Base-by-base conservation (phyloP, 2,113 vertebrate species). In the Gila orcuttii region DNA sequence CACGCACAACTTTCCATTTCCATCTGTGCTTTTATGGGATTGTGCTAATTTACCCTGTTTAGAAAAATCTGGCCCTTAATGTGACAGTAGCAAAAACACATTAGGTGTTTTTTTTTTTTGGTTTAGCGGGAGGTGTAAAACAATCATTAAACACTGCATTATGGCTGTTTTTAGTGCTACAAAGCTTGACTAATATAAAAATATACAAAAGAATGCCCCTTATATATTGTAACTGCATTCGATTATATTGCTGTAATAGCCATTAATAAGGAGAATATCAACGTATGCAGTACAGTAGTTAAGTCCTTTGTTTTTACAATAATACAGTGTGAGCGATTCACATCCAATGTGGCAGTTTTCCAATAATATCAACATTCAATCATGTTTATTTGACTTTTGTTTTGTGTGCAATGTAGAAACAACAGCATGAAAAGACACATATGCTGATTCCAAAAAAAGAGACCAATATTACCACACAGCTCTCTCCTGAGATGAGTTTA, bases 361-460 rank as follows among this genome's bases (percentile, higher is more conserved):
- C 55, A 42, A n/a, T 42, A 15, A 15, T 60, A 60, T 60, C 28
- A 60, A 12, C 33, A 79, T 13, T 59, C 52, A 17, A 9, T 60
- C 23, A 42, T 25, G 69, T 60, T 42, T 39, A 42, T 6, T 79
- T 60, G 55, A 6, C 55, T 57, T 60, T 60, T 39, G 23, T 25
- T 57, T 25, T n/a, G 36, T 9, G 11, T 25, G 36, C 33, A 36
- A 39, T 0, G 0, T 11, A 79, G 33, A 79, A 79, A 39, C 52
- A 78, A 78, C 21, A 59, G 11, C 77, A 21, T 79, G 52, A 79
- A 79, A 13, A 59, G 21, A 79, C 52, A 79, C 31, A 79, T 59
- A 31, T 39, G 33, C 21, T 31, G 59, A 39, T n/a, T 3, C 33
- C 31, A n/a, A 6, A n/a, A 59, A 59, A 39, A 55, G 39, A 36